Evolutionary conservation across 2,888 invertebrate species (phyloP).

Genomic region (Lycophotia porphyrea): DNA sequence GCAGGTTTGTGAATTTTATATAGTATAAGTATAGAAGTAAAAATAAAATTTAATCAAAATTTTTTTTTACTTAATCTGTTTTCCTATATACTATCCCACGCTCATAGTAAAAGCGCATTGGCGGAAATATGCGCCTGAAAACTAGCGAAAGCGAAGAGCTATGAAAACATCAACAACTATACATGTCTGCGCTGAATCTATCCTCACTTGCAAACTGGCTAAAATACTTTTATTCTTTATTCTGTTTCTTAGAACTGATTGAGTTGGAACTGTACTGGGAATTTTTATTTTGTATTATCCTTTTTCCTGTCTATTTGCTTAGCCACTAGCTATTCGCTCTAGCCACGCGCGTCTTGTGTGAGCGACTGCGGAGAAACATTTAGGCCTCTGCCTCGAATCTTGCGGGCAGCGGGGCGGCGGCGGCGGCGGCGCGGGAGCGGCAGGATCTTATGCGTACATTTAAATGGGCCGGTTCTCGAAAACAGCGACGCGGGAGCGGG

Average conservation of each 20-base stretch:
- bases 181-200: conserved; percentile 31
- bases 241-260: conserved; percentile 19
- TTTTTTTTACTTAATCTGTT: neutral
- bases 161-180: conserved; percentile 40
- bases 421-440: too few species aligned
- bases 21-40: too few species aligned
- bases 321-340: neutral
- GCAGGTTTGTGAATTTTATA: neutral
- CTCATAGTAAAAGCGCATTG: conserved; percentile 39
- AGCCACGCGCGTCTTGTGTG: neutral
- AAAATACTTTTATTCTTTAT: conserved; percentile 8
- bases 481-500: too few species aligned
- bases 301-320: conserved; percentile 10
- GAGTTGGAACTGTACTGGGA: conserved; percentile 12
- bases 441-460: too few species aligned
- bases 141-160: conserved; percentile 3
- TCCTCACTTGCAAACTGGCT: conserved; percentile 21
- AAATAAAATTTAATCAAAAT: neutral
- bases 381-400: too few species aligned
- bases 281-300: neutral
- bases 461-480: too few species aligned
- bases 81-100: conserved; percentile 10
- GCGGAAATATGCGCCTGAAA: conserved; percentile 16
- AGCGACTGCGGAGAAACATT: neutral
- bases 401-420: too few species aligned